Evolutionary conservation across 2,888 invertebrate species (phyloP), one percentile per base, ranked within the genome.

Genomic region (Campoplex nolae): DNA sequence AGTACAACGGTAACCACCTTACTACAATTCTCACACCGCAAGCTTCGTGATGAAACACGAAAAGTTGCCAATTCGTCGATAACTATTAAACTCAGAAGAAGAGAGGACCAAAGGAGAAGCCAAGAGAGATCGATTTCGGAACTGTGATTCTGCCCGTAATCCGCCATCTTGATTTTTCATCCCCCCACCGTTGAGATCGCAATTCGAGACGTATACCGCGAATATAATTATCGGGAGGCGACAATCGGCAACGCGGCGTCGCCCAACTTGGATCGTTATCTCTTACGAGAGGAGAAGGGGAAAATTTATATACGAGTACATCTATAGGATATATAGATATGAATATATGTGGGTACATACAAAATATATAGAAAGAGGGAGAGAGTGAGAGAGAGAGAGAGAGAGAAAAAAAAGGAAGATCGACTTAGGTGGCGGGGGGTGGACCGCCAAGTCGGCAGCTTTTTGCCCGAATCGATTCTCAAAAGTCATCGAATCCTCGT

Each of bases 401-500:
- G n/a, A 42, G 35, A 48, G 28, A 48, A 68, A 23, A 67, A 76
- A 75, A 48, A 75, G 42, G 70, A 58, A 73, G 65, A 76, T 80
- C 80, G 76, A 35, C 38, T 11, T 23, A 23, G 42, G 80, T 79
- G 87, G 78, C 75, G 87, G 84, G 82, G 84, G 83, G 56, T 81
- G 84, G 75, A 84, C 38, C 32, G 74, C 65, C 75, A 56, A 58
- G 58, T 78, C 73, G 71, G 70, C 42, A 73, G 85, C 84, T 87
- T 80, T 84, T 84, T 82, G 48, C 78, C 65, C 74, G 82, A 84
- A 84, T 87, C 87, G 87, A 82, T 84, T 82, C 87, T 87, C 87
- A 87, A 87, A 87, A 87, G 84, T 87, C 87, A 87, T 84, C 84
- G 84, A 75, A 84, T 79, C 74, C 67, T 78, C 84, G 75, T 78